phyloP scores from a whole-genome alignment of 2,797 vertebrate species.

The Muraenolepis orangiensis region DNA sequence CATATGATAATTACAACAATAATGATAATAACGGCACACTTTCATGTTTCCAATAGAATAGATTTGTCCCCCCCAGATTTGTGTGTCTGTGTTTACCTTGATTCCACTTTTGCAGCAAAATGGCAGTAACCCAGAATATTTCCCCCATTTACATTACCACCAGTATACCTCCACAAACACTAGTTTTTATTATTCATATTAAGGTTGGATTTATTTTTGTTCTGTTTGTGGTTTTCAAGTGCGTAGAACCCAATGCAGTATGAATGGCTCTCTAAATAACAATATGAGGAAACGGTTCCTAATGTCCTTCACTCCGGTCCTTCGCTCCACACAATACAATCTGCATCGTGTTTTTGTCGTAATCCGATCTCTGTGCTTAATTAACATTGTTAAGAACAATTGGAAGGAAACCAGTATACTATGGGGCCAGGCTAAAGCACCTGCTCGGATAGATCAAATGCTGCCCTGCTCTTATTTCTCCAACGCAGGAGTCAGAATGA shows the following conservation, averaged over 20 bases:
- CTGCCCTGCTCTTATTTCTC: slow-evolving; percentile 14
- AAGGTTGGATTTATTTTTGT: background rate
- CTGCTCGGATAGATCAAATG: slow-evolving; percentile 21
- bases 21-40: too few species aligned
- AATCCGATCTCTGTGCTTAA: slow-evolving; percentile 47
- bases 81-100: too few species aligned
- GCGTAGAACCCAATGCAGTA: background rate
- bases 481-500: background rate
- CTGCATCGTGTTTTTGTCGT: slow-evolving; percentile 60
- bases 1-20: too few species aligned
- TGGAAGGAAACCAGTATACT: slow-evolving; percentile 60
- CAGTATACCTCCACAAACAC: too few species aligned
- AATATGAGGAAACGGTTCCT: background rate
- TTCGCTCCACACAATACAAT: slow-evolving; percentile 8
- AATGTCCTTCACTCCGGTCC: background rate
- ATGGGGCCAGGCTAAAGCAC: slow-evolving; percentile 44
- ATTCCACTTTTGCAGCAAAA: too few species aligned
- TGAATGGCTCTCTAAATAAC: background rate
- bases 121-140: too few species aligned
- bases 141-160: too few species aligned
- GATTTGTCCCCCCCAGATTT: too few species aligned
- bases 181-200: too few species aligned
- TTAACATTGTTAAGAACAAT: slow-evolving; percentile 58
- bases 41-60: too few species aligned
- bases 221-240: background rate